A percentile compares a stretch with the other conserved stretches of the same genome.
Conservation (phyloP, 2,888 invertebrate species). For the Subacronicta megacephala region DNA sequence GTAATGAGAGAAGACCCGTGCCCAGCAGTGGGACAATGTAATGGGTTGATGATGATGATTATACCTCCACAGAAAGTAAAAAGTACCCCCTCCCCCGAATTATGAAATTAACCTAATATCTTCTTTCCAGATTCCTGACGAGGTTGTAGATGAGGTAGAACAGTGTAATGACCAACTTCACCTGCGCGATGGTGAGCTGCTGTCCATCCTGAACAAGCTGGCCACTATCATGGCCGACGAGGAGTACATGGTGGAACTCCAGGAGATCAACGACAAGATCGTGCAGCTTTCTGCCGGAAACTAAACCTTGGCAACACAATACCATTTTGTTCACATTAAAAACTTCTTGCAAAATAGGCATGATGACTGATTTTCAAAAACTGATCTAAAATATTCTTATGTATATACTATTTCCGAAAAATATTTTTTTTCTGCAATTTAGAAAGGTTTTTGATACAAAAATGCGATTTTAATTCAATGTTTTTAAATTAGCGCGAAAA, state of each 20-base stretch:
- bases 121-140: slow-evolving; percentile 90
- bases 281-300: slow-evolving; percentile 82
- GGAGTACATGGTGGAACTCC: slow-evolving; percentile 93
- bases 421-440: too few relatives aligned
- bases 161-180: slow-evolving; percentile 94
- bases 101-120: slow-evolving; percentile 2
- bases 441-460: too few relatives aligned
- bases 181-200: slow-evolving; percentile 91
- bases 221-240: slow-evolving; percentile 93
- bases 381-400: too few relatives aligned
- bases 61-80: too few relatives aligned
- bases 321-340: slow-evolving; percentile 1
- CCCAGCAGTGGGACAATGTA: too few relatives aligned
- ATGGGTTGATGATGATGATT: too few relatives aligned
- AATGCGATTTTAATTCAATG: too few relatives aligned
- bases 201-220: slow-evolving; percentile 91
- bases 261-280: slow-evolving; percentile 93
- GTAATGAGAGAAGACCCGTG: too few relatives aligned
- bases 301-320: slow-evolving; percentile 51
- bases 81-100: too few relatives aligned
- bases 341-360: neutral
- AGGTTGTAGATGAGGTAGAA: slow-evolving; percentile 90
- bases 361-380: too few relatives aligned
- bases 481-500: too few relatives aligned
- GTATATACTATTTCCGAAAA: too few relatives aligned